Percentiles rank a stretch among this genome's conserved stretches.
Evolutionary conservation across 2,113 vertebrate species (phyloP).

Genomic region (Telmatochromis brachygnathus): DNA sequence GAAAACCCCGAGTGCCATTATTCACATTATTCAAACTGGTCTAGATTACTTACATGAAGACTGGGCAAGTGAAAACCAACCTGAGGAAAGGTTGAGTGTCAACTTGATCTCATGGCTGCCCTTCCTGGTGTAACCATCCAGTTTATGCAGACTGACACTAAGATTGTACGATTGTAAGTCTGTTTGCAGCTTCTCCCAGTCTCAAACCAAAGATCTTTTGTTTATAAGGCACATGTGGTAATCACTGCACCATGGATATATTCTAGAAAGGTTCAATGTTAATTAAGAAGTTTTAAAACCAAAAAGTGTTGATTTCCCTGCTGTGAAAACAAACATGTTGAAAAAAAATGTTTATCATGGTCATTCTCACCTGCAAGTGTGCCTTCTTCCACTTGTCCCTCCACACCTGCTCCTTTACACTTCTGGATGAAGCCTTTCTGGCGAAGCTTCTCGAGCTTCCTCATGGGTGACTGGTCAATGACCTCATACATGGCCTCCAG

Average conservation of each 20-base stretch:
- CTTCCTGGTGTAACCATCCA: neutral
- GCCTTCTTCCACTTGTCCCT: slow-evolving; percentile 84
- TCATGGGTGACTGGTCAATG: slow-evolving; percentile 88
- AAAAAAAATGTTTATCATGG: neutral
- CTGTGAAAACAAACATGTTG: neutral
- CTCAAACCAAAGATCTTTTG: neutral
- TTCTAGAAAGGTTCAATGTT: neutral
- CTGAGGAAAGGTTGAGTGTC: neutral
- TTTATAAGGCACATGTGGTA: neutral
- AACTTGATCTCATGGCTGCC: neutral
- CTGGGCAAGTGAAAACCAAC: neutral
- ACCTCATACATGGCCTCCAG: slow-evolving; percentile 95
- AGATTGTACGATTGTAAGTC: too few species aligned
- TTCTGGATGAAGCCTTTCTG: slow-evolving; percentile 95
- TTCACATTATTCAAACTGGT: neutral
- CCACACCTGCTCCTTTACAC: slow-evolving; percentile 87
- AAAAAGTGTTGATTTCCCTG: neutral
- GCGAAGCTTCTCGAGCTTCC: slow-evolving; percentile 86
- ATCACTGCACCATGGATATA: neutral
- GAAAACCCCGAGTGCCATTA: neutral
- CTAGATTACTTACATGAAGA: neutral
- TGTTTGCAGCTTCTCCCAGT: neutral
- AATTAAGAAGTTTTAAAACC: neutral
- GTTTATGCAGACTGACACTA: neutral
- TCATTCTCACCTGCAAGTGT: slow-evolving; percentile 34